Base-by-base conservation (phyloP, 2,113 vertebrate species). In the Scytalopus superciliaris region DNA sequence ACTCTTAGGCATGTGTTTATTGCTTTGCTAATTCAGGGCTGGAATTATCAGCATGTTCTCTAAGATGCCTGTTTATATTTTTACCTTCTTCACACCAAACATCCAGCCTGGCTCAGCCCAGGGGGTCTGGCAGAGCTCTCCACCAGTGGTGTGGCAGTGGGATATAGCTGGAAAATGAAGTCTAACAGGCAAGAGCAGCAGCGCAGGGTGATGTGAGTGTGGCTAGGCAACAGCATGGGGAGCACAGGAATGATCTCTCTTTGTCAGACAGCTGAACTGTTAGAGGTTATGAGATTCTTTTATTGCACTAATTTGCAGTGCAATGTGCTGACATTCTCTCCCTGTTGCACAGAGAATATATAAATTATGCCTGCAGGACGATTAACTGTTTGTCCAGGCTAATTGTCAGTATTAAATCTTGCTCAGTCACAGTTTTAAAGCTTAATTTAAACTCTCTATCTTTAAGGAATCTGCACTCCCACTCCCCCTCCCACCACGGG, bases 381-480 rank as follows among this genome's bases (percentile, higher is more conserved):
- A 97, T 97, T 93, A 96, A 90, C 97, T 97, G 94, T 97, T 97
- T 97, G 97, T 97, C 97, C 96, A 97, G 96, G 97, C 96, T 97
- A 97, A 97, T 97, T 96, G 97, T 97, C 97, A 96, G 96, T 90
- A 93, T 97, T 97, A 97, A 97, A 96, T 97, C 97, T 95, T 95
- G 94, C 96, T 96, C 95, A 81, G 97, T 97, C 96, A 97, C 96
- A 96, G 93, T 97, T 97, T 97, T 97, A 97, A 98, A 96, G 97
- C 97, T 98, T 97, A 97, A 97, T 97, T 97, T 97, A 97, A 97
- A 97, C 96, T 95, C 97, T 97, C 95, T 96, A 89, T 97, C 97
- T 98, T 98, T 97, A 96, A 95, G 89, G 90, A 97, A 98, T 96
- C 97, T 96, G 81, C 82, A 89, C 94, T 97, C 94, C 92, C 91